These are phyloP conservation scores for Apteryx owenii DNA, from an alignment of 2,113 vertebrate genomes.

Conservation along the genomic window DNA sequence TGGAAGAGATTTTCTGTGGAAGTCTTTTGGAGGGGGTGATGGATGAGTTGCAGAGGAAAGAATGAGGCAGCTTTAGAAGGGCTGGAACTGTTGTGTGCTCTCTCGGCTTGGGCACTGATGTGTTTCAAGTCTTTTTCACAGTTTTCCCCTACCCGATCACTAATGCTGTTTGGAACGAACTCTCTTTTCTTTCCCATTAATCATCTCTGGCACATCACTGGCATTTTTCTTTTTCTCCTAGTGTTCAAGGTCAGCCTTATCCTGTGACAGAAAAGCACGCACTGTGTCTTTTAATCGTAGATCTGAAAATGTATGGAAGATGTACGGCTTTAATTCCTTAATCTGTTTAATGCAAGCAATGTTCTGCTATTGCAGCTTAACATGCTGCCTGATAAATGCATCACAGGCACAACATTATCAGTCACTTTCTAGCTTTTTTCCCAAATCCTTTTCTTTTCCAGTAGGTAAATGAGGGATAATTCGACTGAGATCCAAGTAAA, in stretches of 20 bases:
- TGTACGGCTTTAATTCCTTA: slow-evolving; percentile 34
- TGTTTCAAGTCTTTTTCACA: background rate
- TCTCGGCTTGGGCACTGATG: background rate
- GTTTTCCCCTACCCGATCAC: background rate
- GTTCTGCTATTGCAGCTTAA: slow-evolving; percentile 10
- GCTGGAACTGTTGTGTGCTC: background rate
- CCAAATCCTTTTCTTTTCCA: background rate
- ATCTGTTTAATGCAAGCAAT: slow-evolving; percentile 12
- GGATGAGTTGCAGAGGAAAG: background rate
- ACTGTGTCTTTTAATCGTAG: slow-evolving; percentile 22
- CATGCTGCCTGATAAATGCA: background rate
- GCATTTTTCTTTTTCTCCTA: background rate
- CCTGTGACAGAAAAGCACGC: slow-evolving; percentile 10
- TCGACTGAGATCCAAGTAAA: background rate
- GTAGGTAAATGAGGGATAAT: background rate
- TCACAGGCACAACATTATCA: background rate
- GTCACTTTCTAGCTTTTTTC: background rate
- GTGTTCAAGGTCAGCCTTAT: slow-evolving; percentile 21
- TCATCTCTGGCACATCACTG: background rate
- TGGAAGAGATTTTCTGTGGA: background rate
- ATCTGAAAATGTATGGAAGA: slow-evolving; percentile 36
- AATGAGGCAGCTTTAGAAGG: background rate
- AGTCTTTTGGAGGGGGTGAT: background rate
- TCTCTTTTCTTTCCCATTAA: background rate
- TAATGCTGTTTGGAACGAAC: background rate